Evolutionary conservation across 2,797 vertebrate genomes (phyloP).

Genomic region (Onychomys torridus): DNA sequence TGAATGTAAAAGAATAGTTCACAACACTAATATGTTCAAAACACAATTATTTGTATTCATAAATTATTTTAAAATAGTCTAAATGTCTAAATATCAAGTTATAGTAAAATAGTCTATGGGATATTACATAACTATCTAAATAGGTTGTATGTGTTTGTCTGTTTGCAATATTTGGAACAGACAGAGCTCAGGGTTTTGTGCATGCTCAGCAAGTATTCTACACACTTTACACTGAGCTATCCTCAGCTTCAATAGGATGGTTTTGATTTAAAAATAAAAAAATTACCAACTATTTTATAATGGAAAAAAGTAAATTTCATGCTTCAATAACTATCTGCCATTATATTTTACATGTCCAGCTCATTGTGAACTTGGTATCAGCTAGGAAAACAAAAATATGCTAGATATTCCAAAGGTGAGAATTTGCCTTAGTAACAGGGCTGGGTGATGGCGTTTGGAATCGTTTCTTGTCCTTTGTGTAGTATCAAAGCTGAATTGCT

Average conservation of each 20-base stretch:
- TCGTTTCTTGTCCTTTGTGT: neutral
- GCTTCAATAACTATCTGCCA: constrained; percentile 5
- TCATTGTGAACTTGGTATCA: neutral
- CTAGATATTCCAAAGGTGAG: neutral
- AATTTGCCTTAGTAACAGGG: neutral
- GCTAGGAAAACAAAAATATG: neutral
- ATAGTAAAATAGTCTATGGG: constrained; percentile 12
- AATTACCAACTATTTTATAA: neutral
- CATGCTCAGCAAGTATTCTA: neutral
- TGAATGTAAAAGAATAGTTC: neutral
- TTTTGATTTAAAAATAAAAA: constrained; percentile 23
- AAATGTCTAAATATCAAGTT: constrained; percentile 45
- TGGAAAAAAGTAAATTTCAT: neutral
- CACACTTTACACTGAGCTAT: neutral
- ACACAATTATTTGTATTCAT: constrained; percentile 47
- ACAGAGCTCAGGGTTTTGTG: neutral
- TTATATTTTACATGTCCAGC: constrained; percentile 30
- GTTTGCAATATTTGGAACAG: neutral
- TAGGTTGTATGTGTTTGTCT: neutral
- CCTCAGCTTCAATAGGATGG: neutral
- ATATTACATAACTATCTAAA: constrained; percentile 6
- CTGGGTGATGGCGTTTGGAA: neutral
- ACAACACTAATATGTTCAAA: neutral
- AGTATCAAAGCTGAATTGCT: neutral
- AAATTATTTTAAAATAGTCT: constrained; percentile 8